Base-by-base conservation (phyloP, 2,113 vertebrate genomes). In the Dipodomys ordii region DNA sequence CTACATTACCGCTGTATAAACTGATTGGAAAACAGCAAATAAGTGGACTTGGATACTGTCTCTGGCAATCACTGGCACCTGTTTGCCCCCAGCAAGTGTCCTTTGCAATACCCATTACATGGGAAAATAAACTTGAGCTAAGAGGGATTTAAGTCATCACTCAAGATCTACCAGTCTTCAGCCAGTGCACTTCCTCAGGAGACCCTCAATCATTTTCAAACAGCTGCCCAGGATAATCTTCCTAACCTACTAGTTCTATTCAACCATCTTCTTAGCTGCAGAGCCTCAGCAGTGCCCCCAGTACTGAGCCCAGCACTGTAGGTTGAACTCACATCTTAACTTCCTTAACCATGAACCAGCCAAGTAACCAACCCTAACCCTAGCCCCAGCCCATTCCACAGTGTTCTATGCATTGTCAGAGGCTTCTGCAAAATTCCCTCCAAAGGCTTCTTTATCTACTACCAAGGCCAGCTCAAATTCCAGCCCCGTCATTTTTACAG, bases 401-500 rank as follows among this genome's bases (percentile, higher is more conserved):
- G 2, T 27, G 9, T 22, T 2, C 20, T 2, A 5, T 0, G 67
- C 83, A 15, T 16, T 20, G 6, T 25, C 2, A 32, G 19, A 28
- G 25, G 76, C 6, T 85, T 83, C 87, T 74, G 80, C 18, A 79
- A 60, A 76, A 35, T 35, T 35, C 19, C 27, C n/a, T 32, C 5
- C n/a, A 27, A 73, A 77, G 46, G 20, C 13, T 74, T 28, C 68
- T 30, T 39, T 35, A 60, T 2, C 53, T 2, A 19, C 10, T 32
- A 3, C 15, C 27, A 69, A 11, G 62, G 28, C n/a, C 64, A 53
- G 19, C 19, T 39, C 71, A 18, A 27, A 23, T 0, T 18, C 53
- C 15, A 57, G 30, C 25, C 22, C 5, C 22, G 22, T 73, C 44
- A 28, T 30, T 19, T 25, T 32, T 2, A 1, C 6, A 64, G 49